Evolutionary conservation across 2,888 invertebrate genomes (phyloP), one percentile per base, ranked within the genome.

Genomic region (Lomographa bimaculata): DNA sequence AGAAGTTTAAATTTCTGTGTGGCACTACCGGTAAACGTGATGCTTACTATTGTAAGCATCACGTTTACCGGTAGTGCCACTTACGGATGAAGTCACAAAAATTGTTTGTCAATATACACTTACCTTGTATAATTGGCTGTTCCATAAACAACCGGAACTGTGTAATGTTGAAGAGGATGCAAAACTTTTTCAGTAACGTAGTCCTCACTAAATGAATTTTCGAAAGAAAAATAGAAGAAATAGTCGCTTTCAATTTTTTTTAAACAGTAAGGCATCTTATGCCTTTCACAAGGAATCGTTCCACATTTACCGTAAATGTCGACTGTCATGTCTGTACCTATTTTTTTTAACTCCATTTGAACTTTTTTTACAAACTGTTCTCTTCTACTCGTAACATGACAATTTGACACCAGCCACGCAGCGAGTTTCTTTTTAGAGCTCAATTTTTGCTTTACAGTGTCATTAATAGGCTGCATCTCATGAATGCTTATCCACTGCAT

Each of bases 141-240:
- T 1, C 82, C 83, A 33, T 60, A 82, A 0, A 83, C 81, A 14
- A 83, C 60, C 1, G 83, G 82, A 1, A 83, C 55, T 0, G 72
- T 60, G 19, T 71, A 60, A 45, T 79, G 57, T 12, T 71, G 53
- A 17, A 83, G 57, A 1, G 69, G 67, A 17, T 61, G 45, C 8
- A 80, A 43, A 34, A 83, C 28, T 46, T 82, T 82, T 46, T 83
- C 83, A 1, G 83, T 81, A 0, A 81, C 81, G 27, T 80, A 81
- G 46, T 81, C 80, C 32, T 68, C 64, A 14, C 60, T 61, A 3
- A 74, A 63, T 0, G 81, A 71, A 42, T 80, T 81, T 44, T 82
- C 81, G 30, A 82, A 76, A 0, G 80, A 60, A 4, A 82, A 59
- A 51, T 79, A 82, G 36, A 82, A 82, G 44, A 68, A 78, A 47